A percentile compares a stretch with the other conserved stretches of the same genome.
phyloP scores from a whole-genome alignment of 2,888 invertebrate genomes.

The Leucophenga maculata region DNA sequence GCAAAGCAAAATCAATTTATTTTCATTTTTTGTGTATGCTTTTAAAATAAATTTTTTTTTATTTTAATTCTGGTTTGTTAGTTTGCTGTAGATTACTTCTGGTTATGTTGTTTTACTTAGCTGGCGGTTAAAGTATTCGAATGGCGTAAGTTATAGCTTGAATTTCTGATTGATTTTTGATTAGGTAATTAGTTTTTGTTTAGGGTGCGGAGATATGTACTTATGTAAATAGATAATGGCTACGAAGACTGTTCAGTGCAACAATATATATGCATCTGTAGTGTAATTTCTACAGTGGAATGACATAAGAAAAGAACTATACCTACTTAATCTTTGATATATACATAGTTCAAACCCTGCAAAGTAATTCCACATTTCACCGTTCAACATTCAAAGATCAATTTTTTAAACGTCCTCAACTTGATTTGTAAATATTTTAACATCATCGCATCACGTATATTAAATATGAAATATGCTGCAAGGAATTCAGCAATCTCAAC shows the following conservation, averaged over 20 bases:
- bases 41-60: background rate
- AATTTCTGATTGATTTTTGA: constrained; percentile 7
- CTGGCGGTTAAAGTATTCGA: too few species aligned
- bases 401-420: too few species aligned
- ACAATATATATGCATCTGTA: background rate
- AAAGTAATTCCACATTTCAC: too few species aligned
- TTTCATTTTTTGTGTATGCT: background rate
- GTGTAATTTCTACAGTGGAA: background rate
- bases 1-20: background rate
- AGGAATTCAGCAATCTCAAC: too few species aligned
- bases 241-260: too few species aligned
- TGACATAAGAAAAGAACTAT: background rate
- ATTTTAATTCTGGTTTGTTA: background rate
- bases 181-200: constrained; percentile 40
- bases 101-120: background rate
- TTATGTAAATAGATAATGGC: background rate
- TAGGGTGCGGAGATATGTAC: background rate
- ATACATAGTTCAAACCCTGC: too few species aligned
- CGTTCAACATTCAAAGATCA: too few species aligned
- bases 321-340: too few species aligned
- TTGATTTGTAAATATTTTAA: too few species aligned
- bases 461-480: too few species aligned
- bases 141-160: background rate
- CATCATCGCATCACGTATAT: too few species aligned
- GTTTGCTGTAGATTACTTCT: background rate